Evolutionary conservation across 1,140 invertebrate species (phyloP), one percentile per base, ranked within the genome.

Genomic region (Meloidogyne floridensis): DNA sequence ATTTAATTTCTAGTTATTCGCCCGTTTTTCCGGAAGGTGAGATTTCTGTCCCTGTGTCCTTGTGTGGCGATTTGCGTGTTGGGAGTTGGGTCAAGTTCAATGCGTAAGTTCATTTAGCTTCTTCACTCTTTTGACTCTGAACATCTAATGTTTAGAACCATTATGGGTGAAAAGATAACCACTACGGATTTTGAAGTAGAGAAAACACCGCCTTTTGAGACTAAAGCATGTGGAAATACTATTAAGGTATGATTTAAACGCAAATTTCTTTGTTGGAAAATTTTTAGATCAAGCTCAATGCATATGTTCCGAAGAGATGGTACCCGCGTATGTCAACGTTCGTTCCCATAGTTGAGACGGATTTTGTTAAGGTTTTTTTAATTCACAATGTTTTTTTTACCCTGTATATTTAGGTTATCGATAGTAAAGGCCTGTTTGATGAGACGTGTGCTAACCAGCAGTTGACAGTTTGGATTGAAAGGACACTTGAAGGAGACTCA

Each of bases 81-180:
- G 75, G 75, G 10, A 77, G 77, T 20, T 79, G 56, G 77, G 54
- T 79, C 9, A 79, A 42, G 18, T 79, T 79, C 11, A 69, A 72
- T n/a, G 56, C 69, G 75, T 77, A 43, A 42, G 65, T 79, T 72
- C 15, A 59, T 56, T 11, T 11, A 11, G 3, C 13, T 6, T 15
- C 8, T 15, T n/a, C 5, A n/a, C 15, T n/a, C 5, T 65, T 65
- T 65, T 65, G 4, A 65, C n/a, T n/a, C 7, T 6, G n/a, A 7
- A n/a, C 15, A n/a, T n/a, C 0, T n/a, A 47, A 20, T 15, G 42
- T 79, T 42, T 15, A 77, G 53, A 5, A 32, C n/a, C 15, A 53
- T 42, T 9, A 47, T 32, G 71, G 43, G 9, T 7, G 32, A 15
- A 11, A 9, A 47, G 47, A 72, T 69, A 9, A 51, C 47, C 10